Conservation (phyloP, 2,888 invertebrate species). For the Lasioglossum figueresi region DNA sequence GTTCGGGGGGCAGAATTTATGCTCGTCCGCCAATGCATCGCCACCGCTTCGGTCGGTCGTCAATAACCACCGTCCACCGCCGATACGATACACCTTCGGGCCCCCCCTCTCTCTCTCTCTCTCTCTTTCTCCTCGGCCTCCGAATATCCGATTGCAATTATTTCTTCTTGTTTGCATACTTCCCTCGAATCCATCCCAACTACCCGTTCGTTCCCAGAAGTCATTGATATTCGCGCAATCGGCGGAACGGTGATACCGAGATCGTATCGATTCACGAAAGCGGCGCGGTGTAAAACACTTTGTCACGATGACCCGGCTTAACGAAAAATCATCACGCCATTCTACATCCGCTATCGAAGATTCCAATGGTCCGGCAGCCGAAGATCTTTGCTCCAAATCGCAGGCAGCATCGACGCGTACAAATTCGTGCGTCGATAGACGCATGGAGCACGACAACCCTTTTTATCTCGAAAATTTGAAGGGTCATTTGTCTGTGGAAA, state of each 20-base stretch:
- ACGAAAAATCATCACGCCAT: conserved; percentile 23
- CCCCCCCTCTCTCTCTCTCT: conserved; percentile 21
- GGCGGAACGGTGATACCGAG: conserved; percentile 48
- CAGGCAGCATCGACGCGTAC: background rate
- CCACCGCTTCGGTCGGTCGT: conserved; percentile 75
- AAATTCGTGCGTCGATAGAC: background rate
- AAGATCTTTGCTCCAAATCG: background rate
- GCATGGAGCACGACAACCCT: background rate
- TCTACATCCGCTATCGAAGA: background rate
- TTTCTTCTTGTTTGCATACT: conserved; percentile 76
- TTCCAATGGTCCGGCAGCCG: background rate
- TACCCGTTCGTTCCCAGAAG: conserved; percentile 55
- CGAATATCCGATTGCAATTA: conserved; percentile 80
- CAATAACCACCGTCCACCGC: conserved; percentile 75
- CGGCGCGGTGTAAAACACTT: conserved; percentile 40
- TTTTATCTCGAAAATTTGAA: conserved; percentile 40
- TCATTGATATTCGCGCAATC: conserved; percentile 61
- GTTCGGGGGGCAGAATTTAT: conserved; percentile 72
- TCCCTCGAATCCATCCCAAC: conserved; percentile 52
- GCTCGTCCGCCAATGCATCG: conserved; percentile 76
- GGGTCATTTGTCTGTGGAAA: conserved; percentile 33
- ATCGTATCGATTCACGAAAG: conserved; percentile 49
- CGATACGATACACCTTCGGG: conserved; percentile 77
- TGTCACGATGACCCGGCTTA: conserved; percentile 19
- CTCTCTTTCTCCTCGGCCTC: conserved; percentile 61